Conservation (phyloP, 2,888 invertebrate genomes). For the Tinea trinotella region DNA sequence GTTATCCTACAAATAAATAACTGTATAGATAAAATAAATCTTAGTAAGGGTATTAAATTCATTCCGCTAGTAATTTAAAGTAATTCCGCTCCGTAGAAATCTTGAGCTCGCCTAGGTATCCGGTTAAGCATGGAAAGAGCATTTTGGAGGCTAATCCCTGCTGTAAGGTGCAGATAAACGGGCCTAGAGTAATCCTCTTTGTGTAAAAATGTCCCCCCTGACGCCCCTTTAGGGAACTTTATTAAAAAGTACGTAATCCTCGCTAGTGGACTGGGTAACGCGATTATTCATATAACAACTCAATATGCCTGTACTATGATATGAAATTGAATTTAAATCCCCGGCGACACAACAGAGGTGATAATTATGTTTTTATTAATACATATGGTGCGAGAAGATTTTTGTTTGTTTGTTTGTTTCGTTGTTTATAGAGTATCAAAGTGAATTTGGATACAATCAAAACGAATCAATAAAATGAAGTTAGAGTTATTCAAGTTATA, state of each 20-base stretch:
- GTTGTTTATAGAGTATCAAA: too few relatives aligned
- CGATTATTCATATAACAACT: constrained; percentile 67
- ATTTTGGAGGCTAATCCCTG: constrained; percentile 62
- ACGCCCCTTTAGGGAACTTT: constrained; percentile 59
- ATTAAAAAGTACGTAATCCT: constrained; percentile 70
- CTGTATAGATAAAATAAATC: neutral
- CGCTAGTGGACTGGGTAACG: constrained; percentile 68
- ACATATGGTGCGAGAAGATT: too few relatives aligned
- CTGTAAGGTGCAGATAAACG: constrained; percentile 72
- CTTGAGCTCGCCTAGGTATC: constrained; percentile 20
- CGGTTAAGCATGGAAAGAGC: constrained; percentile 46
- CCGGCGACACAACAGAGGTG: constrained; percentile 30
- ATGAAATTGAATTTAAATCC: constrained; percentile 67
- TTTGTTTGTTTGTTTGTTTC: too few relatives aligned
- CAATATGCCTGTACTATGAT: constrained; percentile 52
- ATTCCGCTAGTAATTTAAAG: constrained; percentile 13
- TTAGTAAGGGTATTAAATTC: constrained; percentile 19
- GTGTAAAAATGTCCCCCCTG: constrained; percentile 67
- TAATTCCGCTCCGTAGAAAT: constrained; percentile 15
- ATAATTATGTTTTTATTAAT: constrained; percentile 3
- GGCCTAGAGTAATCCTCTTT: constrained; percentile 67
- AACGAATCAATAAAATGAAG: too few relatives aligned
- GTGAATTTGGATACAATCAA: too few relatives aligned
- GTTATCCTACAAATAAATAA: too few relatives aligned
- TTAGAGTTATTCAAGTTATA: too few relatives aligned